phyloP scores from a whole-genome alignment of 2,797 vertebrate genomes.

The Acridotheres tristis region DNA sequence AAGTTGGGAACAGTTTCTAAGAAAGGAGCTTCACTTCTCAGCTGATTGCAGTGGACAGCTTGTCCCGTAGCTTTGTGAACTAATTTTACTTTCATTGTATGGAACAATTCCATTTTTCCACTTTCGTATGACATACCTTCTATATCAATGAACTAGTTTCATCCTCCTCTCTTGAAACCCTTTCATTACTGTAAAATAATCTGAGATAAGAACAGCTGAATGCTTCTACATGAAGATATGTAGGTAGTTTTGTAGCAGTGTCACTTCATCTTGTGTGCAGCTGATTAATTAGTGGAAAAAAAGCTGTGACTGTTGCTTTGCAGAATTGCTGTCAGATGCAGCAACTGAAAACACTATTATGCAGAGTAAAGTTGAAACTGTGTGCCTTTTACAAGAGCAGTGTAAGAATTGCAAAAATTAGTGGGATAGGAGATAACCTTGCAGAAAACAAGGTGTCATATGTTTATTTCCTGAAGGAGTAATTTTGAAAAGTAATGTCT shows the following conservation, averaged over 20 bases:
- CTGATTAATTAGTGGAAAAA: neutral
- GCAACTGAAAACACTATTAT: fast-evolving
- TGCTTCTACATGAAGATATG: neutral
- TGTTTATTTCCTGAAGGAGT: neutral
- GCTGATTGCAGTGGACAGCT: neutral
- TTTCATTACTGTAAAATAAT: neutral
- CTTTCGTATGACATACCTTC: neutral
- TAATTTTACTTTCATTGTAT: neutral
- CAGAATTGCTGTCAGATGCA: neutral
- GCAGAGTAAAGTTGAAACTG: neutral
- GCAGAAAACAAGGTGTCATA: neutral
- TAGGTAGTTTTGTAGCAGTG: neutral
- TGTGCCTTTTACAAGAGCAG: neutral
- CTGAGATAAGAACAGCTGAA: neutral
- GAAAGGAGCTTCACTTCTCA: neutral
- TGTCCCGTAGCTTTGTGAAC: neutral
- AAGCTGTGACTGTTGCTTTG: neutral
- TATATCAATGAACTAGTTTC: neutral
- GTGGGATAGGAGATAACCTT: neutral
- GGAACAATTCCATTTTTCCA: neutral
- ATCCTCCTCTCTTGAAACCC: neutral
- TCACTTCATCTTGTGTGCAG: neutral
- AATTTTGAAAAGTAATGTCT: neutral
- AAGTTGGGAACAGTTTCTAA: neutral
- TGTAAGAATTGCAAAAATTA: neutral